A percentile compares a stretch with the other conserved stretches of the same genome.
Evolutionary conservation across 2,113 vertebrate genomes (phyloP).

Genomic region (Cryptotis parvus): DNA sequence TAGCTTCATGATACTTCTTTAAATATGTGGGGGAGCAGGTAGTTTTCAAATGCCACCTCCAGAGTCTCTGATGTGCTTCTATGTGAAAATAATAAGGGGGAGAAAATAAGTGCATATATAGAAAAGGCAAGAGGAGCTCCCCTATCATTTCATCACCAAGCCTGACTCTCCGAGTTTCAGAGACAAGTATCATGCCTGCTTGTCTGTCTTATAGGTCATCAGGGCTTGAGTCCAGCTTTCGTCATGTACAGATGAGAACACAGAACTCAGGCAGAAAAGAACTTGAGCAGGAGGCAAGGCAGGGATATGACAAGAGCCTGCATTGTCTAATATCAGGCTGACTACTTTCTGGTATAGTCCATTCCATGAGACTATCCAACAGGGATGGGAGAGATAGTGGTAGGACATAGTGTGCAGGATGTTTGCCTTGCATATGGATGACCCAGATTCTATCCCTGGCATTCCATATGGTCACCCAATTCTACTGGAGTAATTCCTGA

Average conservation of each 20-base stretch:
- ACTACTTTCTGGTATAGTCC: neutral
- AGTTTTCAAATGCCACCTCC: slow-evolving; percentile 15
- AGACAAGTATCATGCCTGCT: neutral
- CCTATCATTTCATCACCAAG: neutral
- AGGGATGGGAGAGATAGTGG: neutral
- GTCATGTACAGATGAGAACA: neutral
- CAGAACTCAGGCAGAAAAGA: neutral
- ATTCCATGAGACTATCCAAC: neutral
- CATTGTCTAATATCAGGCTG: neutral
- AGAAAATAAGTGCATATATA: neutral
- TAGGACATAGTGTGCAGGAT: too few relatives aligned
- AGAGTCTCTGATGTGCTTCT: neutral
- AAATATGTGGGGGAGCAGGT: slow-evolving; percentile 15
- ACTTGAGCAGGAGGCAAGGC: neutral
- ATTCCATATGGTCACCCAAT: too few relatives aligned
- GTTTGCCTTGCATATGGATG: too few relatives aligned
- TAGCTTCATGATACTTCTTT: slow-evolving; percentile 39
- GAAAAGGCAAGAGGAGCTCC: neutral
- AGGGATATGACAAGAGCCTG: neutral
- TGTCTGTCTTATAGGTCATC: neutral
- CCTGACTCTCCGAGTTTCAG: neutral
- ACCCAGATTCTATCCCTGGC: too few relatives aligned
- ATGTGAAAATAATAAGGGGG: neutral
- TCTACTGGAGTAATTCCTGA: neutral
- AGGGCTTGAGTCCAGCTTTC: neutral